These are phyloP conservation scores for Rafetus swinhoei DNA, from an alignment of 2,113 vertebrate species.

Conservation along the genomic window DNA sequence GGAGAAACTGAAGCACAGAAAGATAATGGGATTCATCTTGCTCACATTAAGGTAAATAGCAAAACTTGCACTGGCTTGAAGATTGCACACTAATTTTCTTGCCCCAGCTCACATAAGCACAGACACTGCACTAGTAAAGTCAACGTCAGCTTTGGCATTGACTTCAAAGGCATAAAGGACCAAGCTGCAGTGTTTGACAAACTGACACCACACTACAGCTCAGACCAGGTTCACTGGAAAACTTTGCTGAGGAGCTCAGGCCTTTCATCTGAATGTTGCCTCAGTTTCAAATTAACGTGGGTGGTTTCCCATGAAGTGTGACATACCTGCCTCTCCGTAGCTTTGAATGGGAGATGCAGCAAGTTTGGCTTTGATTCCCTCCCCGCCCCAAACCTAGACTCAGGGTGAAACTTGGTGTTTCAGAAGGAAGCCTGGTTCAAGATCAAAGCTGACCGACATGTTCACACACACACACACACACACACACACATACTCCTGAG, in stretches of 20 bases:
- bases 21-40: not conserved
- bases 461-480: not conserved
- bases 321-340: fast-evolving
- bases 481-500: not conserved
- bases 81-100: not conserved
- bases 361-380: fast-evolving
- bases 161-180: too few relatives aligned
- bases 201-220: not conserved
- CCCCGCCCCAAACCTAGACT: not conserved
- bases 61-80: not conserved
- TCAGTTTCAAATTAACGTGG: not conserved
- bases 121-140: fast-evolving
- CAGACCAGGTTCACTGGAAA: not conserved
- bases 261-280: not conserved
- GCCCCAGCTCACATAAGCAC: not conserved
- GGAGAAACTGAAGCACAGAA: not conserved
- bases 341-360: fast-evolving
- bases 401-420: not conserved
- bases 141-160: not conserved
- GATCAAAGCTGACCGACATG: not conserved
- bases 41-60: not conserved
- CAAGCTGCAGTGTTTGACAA: not conserved
- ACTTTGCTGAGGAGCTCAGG: fast-evolving
- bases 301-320: fast-evolving
- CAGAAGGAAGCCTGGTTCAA: not conserved